Conservation (phyloP, 2,888 invertebrate genomes). For the Cinara cedri region DNA sequence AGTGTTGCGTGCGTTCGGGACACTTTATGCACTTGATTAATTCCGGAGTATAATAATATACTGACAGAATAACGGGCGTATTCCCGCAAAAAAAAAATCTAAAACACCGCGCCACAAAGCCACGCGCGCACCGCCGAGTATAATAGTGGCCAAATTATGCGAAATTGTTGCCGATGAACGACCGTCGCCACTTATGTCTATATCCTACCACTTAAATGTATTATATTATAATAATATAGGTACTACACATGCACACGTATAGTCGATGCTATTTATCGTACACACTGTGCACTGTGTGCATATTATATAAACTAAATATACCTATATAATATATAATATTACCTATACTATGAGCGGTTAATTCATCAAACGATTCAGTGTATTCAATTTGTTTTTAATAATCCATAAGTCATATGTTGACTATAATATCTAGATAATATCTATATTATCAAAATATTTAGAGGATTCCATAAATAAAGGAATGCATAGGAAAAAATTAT, state of each 20-base stretch:
- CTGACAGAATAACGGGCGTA: background rate
- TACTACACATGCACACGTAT: too few species aligned
- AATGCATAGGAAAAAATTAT: too few species aligned
- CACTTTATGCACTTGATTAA: conserved; percentile 55
- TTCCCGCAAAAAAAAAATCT: background rate
- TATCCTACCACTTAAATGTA: background rate
- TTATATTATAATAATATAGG: background rate
- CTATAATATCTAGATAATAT: too few species aligned
- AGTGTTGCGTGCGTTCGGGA: background rate
- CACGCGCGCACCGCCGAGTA: conserved; percentile 23
- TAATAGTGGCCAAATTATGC: conserved; percentile 45
- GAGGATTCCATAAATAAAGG: too few species aligned
- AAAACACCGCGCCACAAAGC: conserved; percentile 18
- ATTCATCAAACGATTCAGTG: too few species aligned
- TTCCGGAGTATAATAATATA: background rate
- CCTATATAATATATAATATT: too few species aligned
- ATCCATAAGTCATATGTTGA: too few species aligned
- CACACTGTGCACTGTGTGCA: background rate
- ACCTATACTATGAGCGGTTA: too few species aligned
- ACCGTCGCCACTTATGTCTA: conserved; percentile 1
- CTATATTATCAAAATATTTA: too few species aligned
- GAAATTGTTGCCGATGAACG: conserved; percentile 46
- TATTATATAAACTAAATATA: too few species aligned
- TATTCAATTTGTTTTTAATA: too few species aligned
- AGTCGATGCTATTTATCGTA: background rate